Evolutionary conservation across 2,113 vertebrate species (phyloP).

Genomic region (Nanorana parkeri): DNA sequence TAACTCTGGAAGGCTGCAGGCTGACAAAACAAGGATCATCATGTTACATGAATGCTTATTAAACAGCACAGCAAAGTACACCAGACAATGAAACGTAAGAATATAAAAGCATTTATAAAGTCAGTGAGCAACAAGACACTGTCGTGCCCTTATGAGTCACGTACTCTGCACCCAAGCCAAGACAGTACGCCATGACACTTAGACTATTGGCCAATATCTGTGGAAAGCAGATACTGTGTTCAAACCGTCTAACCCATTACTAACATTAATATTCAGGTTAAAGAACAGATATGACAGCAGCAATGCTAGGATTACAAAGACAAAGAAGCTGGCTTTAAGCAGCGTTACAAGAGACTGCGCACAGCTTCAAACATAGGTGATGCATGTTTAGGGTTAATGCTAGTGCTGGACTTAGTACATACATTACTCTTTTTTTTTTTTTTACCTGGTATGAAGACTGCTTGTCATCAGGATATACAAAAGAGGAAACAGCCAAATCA

Average conservation of each 20-base stretch:
- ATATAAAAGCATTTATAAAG: neutral
- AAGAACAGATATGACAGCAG: neutral
- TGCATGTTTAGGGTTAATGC: slow-evolving; percentile 7
- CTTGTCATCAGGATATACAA: slow-evolving; percentile 64
- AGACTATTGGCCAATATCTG: too few relatives aligned
- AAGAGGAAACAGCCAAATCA: slow-evolving; percentile 63
- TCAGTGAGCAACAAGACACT: neutral
- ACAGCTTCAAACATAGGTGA: neutral
- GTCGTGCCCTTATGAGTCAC: neutral
- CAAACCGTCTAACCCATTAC: too few relatives aligned
- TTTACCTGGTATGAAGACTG: slow-evolving; percentile 86
- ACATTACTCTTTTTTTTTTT: slow-evolving; percentile 3
- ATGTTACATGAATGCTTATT: slow-evolving; percentile 43
- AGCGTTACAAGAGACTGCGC: neutral
- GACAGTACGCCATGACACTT: too few relatives aligned
- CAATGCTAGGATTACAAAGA: neutral
- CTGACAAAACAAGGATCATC: slow-evolving; percentile 40
- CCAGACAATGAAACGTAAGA: slow-evolving; percentile 1
- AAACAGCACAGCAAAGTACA: neutral
- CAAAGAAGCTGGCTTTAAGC: slow-evolving; percentile 20
- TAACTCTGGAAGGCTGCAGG: slow-evolving; percentile 36
- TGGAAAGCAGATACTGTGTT: too few relatives aligned
- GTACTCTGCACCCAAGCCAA: too few relatives aligned
- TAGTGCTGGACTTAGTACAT: slow-evolving; percentile 49
- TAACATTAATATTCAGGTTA: neutral